A percentile compares a stretch with the other conserved stretches of the same genome.
phyloP scores from a whole-genome alignment of 2,888 invertebrate species.

The Cephus rjabovi region DNA sequence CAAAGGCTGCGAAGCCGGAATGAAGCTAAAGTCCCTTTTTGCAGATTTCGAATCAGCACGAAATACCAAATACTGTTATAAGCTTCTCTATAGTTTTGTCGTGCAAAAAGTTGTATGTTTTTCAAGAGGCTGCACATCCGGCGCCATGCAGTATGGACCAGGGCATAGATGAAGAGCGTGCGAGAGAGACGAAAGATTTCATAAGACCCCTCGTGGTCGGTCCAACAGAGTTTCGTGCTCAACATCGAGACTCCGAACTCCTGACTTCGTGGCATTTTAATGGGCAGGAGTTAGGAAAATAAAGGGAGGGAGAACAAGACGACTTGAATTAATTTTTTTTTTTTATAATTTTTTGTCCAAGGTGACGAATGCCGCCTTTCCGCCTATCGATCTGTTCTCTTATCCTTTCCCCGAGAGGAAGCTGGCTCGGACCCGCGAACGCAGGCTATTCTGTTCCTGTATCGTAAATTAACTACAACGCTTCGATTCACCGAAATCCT shows the following conservation, averaged over 20 bases:
- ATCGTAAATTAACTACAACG: not conserved
- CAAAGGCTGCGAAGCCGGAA: not conserved
- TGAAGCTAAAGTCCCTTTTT: not conserved
- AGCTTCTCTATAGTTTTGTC: not conserved
- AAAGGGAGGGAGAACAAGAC: not conserved
- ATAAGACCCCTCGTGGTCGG: not conserved
- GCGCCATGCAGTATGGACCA: no score
- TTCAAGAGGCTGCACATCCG: no score
- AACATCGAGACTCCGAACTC: not conserved
- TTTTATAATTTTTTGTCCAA: not conserved
- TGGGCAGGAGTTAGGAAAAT: not conserved
- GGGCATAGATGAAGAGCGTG: not conserved
- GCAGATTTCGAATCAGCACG: not conserved
- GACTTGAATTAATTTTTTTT: not conserved
- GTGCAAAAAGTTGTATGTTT: not conserved
- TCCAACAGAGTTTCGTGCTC: not conserved
- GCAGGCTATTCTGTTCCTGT: not conserved
- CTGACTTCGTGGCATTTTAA: not conserved
- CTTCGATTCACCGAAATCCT: not conserved
- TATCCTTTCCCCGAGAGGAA: not conserved
- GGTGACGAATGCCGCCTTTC: not conserved
- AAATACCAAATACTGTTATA: not conserved
- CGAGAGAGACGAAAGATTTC: not conserved
- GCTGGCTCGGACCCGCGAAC: not conserved
- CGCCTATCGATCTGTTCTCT: not conserved